Base-by-base conservation (phyloP, 2,113 vertebrate genomes). In the Ammospiza caudacuta region DNA sequence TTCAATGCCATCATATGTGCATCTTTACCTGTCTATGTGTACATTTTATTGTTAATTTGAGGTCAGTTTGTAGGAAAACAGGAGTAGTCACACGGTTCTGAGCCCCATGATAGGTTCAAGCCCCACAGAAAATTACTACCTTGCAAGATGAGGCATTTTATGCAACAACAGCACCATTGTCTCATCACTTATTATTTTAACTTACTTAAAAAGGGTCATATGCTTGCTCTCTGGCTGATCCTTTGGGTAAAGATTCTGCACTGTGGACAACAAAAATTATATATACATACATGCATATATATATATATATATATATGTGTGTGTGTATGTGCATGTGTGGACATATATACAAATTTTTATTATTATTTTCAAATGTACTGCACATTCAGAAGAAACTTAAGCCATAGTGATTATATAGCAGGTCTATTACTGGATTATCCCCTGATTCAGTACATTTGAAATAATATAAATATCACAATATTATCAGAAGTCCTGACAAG, bases 241-340 rank as follows among this genome's bases (percentile, higher is more conserved):
- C 25, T 85, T 77, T 85, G 33, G 5, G 12, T 47, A 47, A 87
- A 87, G 35, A 17, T 29, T 77, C 12, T 55, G 25, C 5, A 11
- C 46, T 43, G 8, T 28, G 24, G 9, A 72, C 13, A 68, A 35
- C 9, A 49, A 33, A 51, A 75, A 17, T 39, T n/a, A 33, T 37
- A 39, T 9, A 20, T 19, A 18, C 11, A 29, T 43, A 41, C 17
- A 37, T 25, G 55, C 23, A 6, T 49, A 8, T 51, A 5, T 25
- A 0, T n/a, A 2, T 25, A 0, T n/a, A 2, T 58, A 7, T 57
- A 1, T 31, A 5, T n/a, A 13, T 57, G 12, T n/a, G 9, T 59
- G 10, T 59, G 5, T 37, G 31, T 33, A 3, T 58, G 4, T 58
- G n/a, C 33, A 5, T n/a, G 10, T 59, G 23, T 59, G 5, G 37